Evolutionary conservation across 2,797 vertebrate genomes (phyloP), one percentile per base, ranked within the genome.

Genomic region (Ispidina picta): DNA sequence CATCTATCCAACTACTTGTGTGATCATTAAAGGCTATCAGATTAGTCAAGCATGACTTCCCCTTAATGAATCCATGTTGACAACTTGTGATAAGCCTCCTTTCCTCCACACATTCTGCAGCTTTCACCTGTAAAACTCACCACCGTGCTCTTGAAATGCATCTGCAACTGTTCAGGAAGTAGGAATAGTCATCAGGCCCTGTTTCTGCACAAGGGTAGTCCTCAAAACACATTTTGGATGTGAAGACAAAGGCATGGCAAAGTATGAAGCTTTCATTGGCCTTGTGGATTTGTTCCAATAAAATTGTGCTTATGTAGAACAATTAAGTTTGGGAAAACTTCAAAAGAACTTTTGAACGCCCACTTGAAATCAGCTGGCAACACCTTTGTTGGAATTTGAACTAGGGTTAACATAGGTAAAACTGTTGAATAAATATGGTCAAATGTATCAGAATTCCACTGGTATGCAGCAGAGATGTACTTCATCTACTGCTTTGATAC

Each of bases 401-500:
- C 35, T 0, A 0, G 12, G 11, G 15, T n/a, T 66, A 51, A 72
- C 2, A 0, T 15, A 41, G 39, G 65, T 77, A 69, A 89, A 89
- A 86, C 26, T 23, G 41, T 17, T 5, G 39, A 69, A 46, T 59
- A 49, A n/a, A 55, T 80, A 58, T 80, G 43, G 46, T 63, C 51
- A 85, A 86, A 80, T 0, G 0, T 35, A 62, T 82, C 54, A 59
- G 69, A 92, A 95, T 82, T 91, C 69, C 54, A 69, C 39, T 28
- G 39, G 58, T 37, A 59, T 52, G n/a, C 55, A 75, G 51, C 35
- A 83, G 65, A 62, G 70, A n/a, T 59, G 72, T 64, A 88, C 58
- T 63, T 71, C 85, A 71, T 89, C 69, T 88, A 58, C 43, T 75
- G 56, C 41, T 91, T 79, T 76, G 74, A 85, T 72, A 81, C 58